Percentiles rank a stretch among this genome's conserved stretches.
phyloP scores from a whole-genome alignment of 2,113 vertebrate species.

The Dicerorhinus sumatrensis region DNA sequence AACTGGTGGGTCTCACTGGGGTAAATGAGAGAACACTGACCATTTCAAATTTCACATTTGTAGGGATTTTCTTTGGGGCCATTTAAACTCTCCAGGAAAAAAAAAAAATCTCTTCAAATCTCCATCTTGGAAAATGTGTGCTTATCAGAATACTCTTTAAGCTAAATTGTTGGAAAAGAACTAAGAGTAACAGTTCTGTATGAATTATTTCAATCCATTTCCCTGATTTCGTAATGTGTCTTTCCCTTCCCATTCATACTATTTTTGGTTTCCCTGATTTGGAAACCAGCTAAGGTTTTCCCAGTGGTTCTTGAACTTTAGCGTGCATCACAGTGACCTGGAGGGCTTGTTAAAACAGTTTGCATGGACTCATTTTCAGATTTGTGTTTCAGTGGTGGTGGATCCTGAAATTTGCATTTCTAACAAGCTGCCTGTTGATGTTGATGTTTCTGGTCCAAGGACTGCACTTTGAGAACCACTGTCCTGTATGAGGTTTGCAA shows the following conservation, averaged over 20 bases:
- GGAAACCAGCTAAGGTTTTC: background rate
- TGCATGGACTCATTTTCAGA: background rate
- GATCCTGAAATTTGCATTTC: background rate
- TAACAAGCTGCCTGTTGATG: background rate
- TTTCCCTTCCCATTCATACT: background rate
- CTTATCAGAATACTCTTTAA: background rate
- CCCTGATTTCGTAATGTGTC: background rate
- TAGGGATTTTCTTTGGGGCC: background rate
- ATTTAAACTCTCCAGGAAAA: background rate
- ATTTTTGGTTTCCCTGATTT: background rate
- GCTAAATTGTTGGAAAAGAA: background rate
- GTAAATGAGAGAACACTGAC: background rate
- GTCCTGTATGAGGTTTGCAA: background rate
- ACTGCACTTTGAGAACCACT: background rate
- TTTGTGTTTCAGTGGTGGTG: background rate
- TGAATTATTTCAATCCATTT: background rate
- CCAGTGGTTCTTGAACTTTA: background rate
- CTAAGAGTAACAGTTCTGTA: background rate
- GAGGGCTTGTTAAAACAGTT: background rate
- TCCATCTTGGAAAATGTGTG: background rate
- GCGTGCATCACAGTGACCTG: background rate
- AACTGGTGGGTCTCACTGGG: background rate
- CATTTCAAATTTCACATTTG: background rate
- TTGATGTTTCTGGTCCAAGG: background rate
- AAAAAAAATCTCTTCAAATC: background rate